Evolutionary conservation across 1,140 invertebrate species (phyloP).

Genomic region (Cardiocondyla obscurior): DNA sequence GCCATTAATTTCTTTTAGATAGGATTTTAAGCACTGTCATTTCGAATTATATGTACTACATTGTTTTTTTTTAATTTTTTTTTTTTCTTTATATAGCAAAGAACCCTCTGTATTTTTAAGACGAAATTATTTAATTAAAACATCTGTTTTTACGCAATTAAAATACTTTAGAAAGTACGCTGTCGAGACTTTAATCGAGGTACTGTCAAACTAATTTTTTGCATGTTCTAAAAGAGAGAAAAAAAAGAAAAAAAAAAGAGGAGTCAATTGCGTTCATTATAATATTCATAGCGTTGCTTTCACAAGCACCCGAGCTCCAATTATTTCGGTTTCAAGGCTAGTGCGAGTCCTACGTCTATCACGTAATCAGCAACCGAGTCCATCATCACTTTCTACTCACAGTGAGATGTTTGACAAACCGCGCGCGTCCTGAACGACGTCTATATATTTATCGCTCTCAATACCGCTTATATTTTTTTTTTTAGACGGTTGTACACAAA

Average conservation of each 20-base stretch:
- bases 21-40: background rate
- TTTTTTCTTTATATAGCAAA: too few relatives aligned
- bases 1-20: background rate
- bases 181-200: background rate
- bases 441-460: slow-evolving; percentile 9
- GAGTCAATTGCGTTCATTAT: background rate
- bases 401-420: slow-evolving; percentile 4
- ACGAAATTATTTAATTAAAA: background rate
- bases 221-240: background rate
- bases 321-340: slow-evolving; percentile 44
- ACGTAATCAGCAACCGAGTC: slow-evolving; percentile 15
- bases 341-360: background rate
- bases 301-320: slow-evolving; percentile 3
- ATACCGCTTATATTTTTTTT: background rate
- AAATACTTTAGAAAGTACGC: slow-evolving; percentile 10
- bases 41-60: background rate
- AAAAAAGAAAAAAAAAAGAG: background rate
- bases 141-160: background rate
- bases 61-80: too few relatives aligned
- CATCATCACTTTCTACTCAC: slow-evolving; percentile 30
- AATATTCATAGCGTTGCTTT: slow-evolving; percentile 15
- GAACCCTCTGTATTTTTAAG: background rate
- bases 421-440: background rate
- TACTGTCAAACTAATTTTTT: background rate
- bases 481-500: background rate